Conservation (phyloP, 2,888 invertebrate genomes). For the Lobophora halterata region DNA sequence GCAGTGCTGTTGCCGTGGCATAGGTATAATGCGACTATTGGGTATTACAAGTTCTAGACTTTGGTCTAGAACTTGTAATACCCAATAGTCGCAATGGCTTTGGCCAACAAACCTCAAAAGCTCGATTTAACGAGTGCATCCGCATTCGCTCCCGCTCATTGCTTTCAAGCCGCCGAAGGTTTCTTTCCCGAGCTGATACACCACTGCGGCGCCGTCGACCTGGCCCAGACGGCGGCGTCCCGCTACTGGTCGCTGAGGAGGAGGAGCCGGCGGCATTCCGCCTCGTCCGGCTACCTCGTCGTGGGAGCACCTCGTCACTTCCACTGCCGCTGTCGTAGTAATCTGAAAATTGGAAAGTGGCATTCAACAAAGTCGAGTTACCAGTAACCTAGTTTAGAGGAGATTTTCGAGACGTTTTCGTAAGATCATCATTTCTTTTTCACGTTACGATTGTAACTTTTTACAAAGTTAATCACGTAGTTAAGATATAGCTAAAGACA, state of each 20-base stretch:
- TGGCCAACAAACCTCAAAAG: constrained; percentile 89
- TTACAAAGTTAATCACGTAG: no score
- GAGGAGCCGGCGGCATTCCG: constrained; percentile 58
- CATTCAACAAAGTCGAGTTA: no score
- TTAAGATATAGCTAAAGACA: no score
- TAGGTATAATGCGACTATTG: no score
- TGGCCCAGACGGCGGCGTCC: constrained; percentile 41
- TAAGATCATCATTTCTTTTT: no score
- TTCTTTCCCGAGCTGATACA: constrained; percentile 91
- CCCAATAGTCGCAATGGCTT: no score
- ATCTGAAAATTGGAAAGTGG: constrained; percentile 56
- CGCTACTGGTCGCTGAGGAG: constrained; percentile 48
- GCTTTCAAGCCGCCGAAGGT: constrained; percentile 92
- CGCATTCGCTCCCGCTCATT: constrained; percentile 95
- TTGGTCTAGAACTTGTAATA: no score
- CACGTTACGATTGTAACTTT: no score
- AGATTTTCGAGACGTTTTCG: no score
- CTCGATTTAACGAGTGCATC: constrained; percentile 95
- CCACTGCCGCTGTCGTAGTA: constrained; percentile 69
- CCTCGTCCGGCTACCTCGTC: constrained; percentile 51
- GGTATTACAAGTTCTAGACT: no score
- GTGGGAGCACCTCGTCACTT: constrained; percentile 57
- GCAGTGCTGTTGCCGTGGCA: constrained; percentile 7
- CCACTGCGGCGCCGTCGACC: constrained; percentile 86
- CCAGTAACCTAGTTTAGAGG: no score